A percentile compares a stretch with the other conserved stretches of the same genome.
Evolutionary conservation across 1,140 invertebrate species (phyloP).

Genomic region (Myzus persicae): DNA sequence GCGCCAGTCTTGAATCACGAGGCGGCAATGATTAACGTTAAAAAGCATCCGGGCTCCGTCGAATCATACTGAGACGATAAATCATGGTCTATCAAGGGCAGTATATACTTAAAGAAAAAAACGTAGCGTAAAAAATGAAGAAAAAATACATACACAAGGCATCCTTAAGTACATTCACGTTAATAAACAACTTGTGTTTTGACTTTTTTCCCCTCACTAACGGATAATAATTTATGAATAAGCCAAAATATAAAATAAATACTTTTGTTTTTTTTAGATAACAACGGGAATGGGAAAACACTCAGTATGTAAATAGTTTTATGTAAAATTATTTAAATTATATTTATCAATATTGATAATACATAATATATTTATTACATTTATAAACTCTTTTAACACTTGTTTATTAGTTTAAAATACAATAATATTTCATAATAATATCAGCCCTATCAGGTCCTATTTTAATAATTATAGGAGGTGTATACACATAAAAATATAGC

Average conservation of each 20-base stretch:
- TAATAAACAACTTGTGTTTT: conserved; percentile 58
- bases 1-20: conserved; percentile 57
- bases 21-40: conserved; percentile 58
- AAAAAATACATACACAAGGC: conserved; percentile 49
- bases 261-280: conserved; percentile 21
- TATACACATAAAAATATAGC: not conserved
- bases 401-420: not conserved
- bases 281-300: not conserved
- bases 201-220: conserved; percentile 23
- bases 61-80: conserved; percentile 55
- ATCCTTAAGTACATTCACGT: conserved; percentile 39
- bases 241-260: not conserved
- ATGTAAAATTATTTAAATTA: not conserved
- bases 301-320: conserved; percentile 7
- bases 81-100: conserved; percentile 52
- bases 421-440: not conserved
- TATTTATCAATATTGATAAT: conserved; percentile 5
- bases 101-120: conserved; percentile 21
- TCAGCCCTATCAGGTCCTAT: not conserved
- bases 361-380: not conserved
- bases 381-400: not conserved
- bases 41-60: conserved; percentile 57
- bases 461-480: not conserved
- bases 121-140: conserved; percentile 21
- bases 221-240: conserved; percentile 44